Evolutionary conservation across 2,888 invertebrate genomes (phyloP), one percentile per base, ranked within the genome.

Genomic region (Aphrophora alni): DNA sequence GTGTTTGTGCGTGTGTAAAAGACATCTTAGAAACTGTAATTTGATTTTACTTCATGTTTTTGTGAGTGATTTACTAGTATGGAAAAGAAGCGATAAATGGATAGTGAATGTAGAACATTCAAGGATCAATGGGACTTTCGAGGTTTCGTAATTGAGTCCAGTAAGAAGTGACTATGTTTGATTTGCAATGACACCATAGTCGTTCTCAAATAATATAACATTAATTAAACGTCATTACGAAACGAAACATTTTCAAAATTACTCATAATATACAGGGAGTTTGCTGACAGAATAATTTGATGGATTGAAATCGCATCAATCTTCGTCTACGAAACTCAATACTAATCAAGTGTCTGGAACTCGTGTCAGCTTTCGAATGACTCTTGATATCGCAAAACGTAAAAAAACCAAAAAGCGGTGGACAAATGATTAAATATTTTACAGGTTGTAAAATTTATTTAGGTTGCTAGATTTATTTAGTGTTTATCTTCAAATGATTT

Each of bases 201-300:
- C 69, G 84, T 85, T 83, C 82, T 85, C 84, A 85, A 85, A 77
- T 83, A 84, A 84, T 84, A 85, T 81, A 85, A 85, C 80, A 84
- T 85, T 80, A 84, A 84, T n/a, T n/a, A n/a, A n/a, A 83, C 83
- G 83, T 83, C 83, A 85, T 84, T 85, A 84, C 84, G 85, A 85
- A 83, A 85, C 83, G 68, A 85, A 85, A 84, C 83, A 83, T 84
- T 59, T 59, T 7, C n/a, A 59, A 59, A 59, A 59, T 59, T 59
- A 59, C n/a, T 59, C n/a, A 59, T 3, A 59, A 59, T 59, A 74
- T 84, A 85, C 83, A 82, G 33, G 84, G 84, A 85, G 84, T 82
- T 83, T 85, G 81, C 82, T 83, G 84, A 81, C 81, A 84, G 85
- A 44, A 44, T 10, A 59, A 59, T 59, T 59, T 21, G 59, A 59